Conservation (phyloP, 1,140 invertebrate genomes). For the Coenobita brevimanus region DNA sequence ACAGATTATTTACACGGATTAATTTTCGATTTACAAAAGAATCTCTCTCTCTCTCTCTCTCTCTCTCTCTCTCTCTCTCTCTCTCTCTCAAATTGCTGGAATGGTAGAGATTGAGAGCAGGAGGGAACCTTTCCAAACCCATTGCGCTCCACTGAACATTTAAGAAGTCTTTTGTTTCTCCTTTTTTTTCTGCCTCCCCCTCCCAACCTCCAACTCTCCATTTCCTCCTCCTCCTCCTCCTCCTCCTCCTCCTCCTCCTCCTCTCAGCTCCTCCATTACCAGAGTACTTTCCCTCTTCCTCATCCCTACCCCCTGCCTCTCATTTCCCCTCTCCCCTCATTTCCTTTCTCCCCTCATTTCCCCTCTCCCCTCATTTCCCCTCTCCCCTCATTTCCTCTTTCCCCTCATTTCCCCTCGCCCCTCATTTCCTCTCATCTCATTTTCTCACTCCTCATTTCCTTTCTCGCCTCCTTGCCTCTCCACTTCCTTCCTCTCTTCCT, state of each 20-base stretch:
- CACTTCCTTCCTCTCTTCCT: neutral
- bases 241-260: neutral
- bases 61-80: too few species aligned
- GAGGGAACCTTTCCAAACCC: conserved; percentile 5
- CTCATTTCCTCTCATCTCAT: neutral
- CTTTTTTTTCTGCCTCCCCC: neutral
- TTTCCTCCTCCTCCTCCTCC: neutral
- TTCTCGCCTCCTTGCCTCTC: neutral
- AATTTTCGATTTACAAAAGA: too few species aligned
- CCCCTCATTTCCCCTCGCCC: neutral
- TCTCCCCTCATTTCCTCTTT: neutral
- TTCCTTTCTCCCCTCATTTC: neutral
- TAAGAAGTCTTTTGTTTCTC: neutral
- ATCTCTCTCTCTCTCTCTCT: too few species aligned
- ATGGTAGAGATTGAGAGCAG: too few species aligned
- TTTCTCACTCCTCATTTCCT: neutral
- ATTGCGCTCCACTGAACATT: neutral
- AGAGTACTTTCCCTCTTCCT: too few species aligned
- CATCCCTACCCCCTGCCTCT: neutral
- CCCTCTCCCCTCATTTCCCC: neutral
- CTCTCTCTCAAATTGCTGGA: too few species aligned
- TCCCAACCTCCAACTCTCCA: neutral
- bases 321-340: neutral
- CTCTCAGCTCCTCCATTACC: too few species aligned
- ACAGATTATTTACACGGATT: too few species aligned